Percentiles rank a stretch among this genome's conserved stretches.
Evolutionary conservation across 2,113 vertebrate species (phyloP).

Genomic region (Trachemys scripta): DNA sequence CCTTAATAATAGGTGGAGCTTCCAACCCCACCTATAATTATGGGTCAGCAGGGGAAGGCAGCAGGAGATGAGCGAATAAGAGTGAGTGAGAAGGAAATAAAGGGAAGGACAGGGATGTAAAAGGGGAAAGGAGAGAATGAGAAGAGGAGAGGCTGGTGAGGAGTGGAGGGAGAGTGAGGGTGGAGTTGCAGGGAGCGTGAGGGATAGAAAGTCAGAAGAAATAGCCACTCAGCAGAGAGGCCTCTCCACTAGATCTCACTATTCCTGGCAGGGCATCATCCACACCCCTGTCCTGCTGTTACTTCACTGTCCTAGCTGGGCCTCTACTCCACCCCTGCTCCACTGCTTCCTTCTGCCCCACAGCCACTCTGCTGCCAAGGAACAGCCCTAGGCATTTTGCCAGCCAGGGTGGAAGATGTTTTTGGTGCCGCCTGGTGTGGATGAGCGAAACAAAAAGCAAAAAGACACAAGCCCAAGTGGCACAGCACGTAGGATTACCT

Average conservation of each 20-base stretch:
- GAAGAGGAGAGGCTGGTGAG: not conserved
- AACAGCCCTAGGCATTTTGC: too few relatives aligned
- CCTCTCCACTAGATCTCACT: accelerated
- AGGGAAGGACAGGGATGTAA: not conserved
- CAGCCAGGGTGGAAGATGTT: too few relatives aligned
- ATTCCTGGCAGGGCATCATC: not conserved
- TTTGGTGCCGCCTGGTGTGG: too few relatives aligned
- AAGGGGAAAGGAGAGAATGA: not conserved
- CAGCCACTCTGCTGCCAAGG: not conserved
- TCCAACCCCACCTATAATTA: not conserved
- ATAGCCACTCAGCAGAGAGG: not conserved
- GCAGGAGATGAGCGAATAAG: not conserved
- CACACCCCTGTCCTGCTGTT: too few relatives aligned
- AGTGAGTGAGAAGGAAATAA: not conserved
- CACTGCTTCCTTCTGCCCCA: not conserved
- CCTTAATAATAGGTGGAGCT: too few relatives aligned
- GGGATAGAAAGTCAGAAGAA: not conserved
- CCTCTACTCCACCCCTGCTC: too few relatives aligned
- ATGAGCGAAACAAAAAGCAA: too few relatives aligned
- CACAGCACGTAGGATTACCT: too few relatives aligned
- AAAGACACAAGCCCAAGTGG: too few relatives aligned
- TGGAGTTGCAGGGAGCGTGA: not conserved
- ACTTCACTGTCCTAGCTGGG: too few relatives aligned
- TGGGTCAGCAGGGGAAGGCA: not conserved
- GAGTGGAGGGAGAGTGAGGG: not conserved